A percentile compares a stretch with the other conserved stretches of the same genome.
phyloP scores from a whole-genome alignment of 2,888 invertebrate species.

The Agonum fuliginosum region DNA sequence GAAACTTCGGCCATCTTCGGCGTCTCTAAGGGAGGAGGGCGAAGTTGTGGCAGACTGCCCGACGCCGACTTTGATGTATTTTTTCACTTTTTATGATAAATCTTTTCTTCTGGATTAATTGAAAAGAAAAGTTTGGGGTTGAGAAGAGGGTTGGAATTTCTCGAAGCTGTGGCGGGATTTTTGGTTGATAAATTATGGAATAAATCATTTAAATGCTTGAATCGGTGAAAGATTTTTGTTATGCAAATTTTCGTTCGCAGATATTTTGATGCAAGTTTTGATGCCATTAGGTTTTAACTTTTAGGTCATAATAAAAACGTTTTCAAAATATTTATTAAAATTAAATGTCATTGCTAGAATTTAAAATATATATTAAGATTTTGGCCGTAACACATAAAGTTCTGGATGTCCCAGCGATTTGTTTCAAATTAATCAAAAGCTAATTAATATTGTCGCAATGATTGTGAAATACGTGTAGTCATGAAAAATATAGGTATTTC shows the following conservation, averaged over 20 bases:
- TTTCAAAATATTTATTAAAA: no score
- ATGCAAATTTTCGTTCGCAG: not conserved
- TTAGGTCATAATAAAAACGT: no score
- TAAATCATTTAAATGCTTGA: slow-evolving; percentile 10
- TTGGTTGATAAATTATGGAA: slow-evolving; percentile 11
- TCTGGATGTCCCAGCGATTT: no score
- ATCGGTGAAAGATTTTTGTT: slow-evolving; percentile 5
- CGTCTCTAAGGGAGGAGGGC: not conserved
- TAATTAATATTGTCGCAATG: no score
- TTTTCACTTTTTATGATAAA: slow-evolving; percentile 24
- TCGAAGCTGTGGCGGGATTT: not conserved
- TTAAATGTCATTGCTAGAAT: no score
- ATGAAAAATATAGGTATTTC: no score
- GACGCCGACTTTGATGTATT: slow-evolving; percentile 33
- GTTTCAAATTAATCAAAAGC: no score
- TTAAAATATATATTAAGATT: no score
- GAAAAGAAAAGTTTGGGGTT: slow-evolving; percentile 37
- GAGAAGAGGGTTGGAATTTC: slow-evolving; percentile 2
- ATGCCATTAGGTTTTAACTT: no score
- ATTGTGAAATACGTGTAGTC: no score
- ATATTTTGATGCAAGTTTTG: not conserved
- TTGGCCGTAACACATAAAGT: no score
- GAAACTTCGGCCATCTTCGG: slow-evolving; percentile 3
- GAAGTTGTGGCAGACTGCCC: not conserved
- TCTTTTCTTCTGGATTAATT: slow-evolving; percentile 28